These are phyloP conservation scores for Trichonephila clavipes DNA, from an alignment of 1,140 invertebrate species.

Conservation along the genomic window DNA sequence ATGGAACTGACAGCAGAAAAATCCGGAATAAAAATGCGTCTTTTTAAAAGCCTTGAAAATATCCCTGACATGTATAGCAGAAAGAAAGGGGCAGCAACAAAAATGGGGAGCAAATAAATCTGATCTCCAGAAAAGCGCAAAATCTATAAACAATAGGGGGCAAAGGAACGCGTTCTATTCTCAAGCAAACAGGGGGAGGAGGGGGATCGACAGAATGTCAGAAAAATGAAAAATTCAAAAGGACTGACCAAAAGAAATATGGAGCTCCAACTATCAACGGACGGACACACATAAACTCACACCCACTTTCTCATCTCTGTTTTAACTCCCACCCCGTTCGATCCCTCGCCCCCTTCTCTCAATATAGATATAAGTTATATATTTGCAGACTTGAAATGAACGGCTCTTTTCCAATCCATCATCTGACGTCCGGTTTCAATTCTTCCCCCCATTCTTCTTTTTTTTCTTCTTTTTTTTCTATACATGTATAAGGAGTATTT, in stretches of 20 bases:
- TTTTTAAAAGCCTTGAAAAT: conserved; percentile 15
- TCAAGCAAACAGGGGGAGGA: conserved; percentile 17
- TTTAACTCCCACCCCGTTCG: conserved; percentile 6
- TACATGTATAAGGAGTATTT: not conserved
- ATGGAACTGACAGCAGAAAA: not conserved
- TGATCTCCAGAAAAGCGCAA: conserved; percentile 5
- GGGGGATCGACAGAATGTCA: conserved; percentile 34
- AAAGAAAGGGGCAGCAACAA: not conserved
- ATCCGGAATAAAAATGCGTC: not conserved
- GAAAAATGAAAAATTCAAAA: conserved; percentile 76
- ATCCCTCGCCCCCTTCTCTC: conserved; percentile 26
- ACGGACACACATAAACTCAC: conserved; percentile 73
- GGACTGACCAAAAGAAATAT: conserved; percentile 72
- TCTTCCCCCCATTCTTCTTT: not conserved
- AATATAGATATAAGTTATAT: conserved; percentile 72
- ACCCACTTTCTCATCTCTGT: conserved; percentile 69
- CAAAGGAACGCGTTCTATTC: conserved; percentile 14
- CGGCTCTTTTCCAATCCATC: conserved; percentile 73
- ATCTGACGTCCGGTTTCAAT: conserved; percentile 47
- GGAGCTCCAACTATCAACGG: conserved; percentile 74
- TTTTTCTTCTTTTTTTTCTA: conserved; percentile 1
- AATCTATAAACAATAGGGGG: conserved; percentile 31
- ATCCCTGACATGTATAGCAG: not conserved
- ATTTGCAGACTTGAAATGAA: conserved; percentile 71
- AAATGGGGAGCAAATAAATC: not conserved